These are phyloP conservation scores for Lepidocyrtoides sp. DNA, from an alignment of 2,888 invertebrate genomes.

Conservation along the genomic window DNA sequence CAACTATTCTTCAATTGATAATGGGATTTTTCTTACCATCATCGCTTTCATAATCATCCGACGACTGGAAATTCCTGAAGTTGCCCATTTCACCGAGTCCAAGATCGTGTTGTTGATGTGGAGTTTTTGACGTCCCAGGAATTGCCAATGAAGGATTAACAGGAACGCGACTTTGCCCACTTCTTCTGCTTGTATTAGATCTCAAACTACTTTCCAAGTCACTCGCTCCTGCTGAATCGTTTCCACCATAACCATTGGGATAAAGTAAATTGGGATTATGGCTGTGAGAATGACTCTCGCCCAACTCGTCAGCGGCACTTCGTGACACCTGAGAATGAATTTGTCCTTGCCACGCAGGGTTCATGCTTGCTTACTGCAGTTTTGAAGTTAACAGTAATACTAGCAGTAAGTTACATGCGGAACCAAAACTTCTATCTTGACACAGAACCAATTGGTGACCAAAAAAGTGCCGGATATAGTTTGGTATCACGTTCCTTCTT, in stretches of 20 bases:
- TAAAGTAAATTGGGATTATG: conserved; percentile 34
- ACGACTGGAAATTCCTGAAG: conserved; percentile 20
- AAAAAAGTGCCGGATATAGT: conserved; percentile 16
- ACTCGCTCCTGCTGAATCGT: conserved; percentile 40
- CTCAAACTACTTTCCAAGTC: conserved; percentile 62
- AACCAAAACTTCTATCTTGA: not conserved
- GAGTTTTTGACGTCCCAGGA: conserved; percentile 53
- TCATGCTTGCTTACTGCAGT: conserved; percentile 68
- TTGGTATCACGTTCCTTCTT: conserved; percentile 25
- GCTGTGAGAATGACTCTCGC: not conserved
- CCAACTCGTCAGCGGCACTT: conserved; percentile 53
- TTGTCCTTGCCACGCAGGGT: conserved; percentile 80
- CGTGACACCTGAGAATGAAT: conserved; percentile 75
- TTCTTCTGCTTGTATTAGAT: conserved; percentile 34
- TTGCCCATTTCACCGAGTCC: conserved; percentile 42
- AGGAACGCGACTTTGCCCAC: not conserved
- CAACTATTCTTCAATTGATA: no score
- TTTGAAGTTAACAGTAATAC: not conserved
- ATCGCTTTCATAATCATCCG: conserved; percentile 64
- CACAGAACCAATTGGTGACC: conserved; percentile 38
- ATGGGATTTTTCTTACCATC: conserved; percentile 82
- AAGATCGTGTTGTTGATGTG: not conserved
- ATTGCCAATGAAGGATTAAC: conserved; percentile 15
- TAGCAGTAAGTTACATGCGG: not conserved
- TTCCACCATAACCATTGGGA: conserved; percentile 51